Evolutionary conservation across 2,797 vertebrate genomes (phyloP), one percentile per base, ranked within the genome.

Genomic region (Gadopsis bispinosus): DNA sequence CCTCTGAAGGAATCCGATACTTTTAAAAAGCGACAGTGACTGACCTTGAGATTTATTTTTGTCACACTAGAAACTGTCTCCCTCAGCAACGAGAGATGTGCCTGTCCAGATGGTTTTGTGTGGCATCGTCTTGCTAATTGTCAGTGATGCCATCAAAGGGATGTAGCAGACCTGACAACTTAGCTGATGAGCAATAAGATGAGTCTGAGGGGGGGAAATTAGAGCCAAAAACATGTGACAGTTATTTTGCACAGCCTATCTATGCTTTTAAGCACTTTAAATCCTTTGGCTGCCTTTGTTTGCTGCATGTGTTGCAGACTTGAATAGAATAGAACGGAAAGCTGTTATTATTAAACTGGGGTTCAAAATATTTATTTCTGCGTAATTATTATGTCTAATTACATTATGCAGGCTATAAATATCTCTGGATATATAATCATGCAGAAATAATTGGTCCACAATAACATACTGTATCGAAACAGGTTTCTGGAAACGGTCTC

Each of bases 141-240:
- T 95, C 95, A 95, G 94, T 94, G 94, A 95, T 95, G 95, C 91
- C 94, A 94, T 95, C 95, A 95, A 94, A 95, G 94, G 93, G 92
- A 95, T 82, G 90, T 76, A 94, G 93, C 91, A 91, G 93, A 94
- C 94, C 93, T 95, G 95, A 95, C 95, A 95, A 94, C 92, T 91
- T 91, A 93, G 94, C 94, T 94, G 94, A 95, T 94, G 93, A 95
- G 93, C 93, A 94, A 92, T 91, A 92, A 94, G 92, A 94, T 83
- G 90, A 93, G 90, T 62, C 83, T 83, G 88, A 88, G 83, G 86
- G 87, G 87, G 84, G 80, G 84, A 79, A 89, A 91, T 92, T 85
- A 90, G 83, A 92, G 89, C 85, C 86, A 80, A 90, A 91, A 94
- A 86, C 93, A 91, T 79, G 87, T 91, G 93, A 91, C 91, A 89